phyloP scores from a whole-genome alignment of 2,113 vertebrate genomes.

The Tringa solitaria region DNA sequence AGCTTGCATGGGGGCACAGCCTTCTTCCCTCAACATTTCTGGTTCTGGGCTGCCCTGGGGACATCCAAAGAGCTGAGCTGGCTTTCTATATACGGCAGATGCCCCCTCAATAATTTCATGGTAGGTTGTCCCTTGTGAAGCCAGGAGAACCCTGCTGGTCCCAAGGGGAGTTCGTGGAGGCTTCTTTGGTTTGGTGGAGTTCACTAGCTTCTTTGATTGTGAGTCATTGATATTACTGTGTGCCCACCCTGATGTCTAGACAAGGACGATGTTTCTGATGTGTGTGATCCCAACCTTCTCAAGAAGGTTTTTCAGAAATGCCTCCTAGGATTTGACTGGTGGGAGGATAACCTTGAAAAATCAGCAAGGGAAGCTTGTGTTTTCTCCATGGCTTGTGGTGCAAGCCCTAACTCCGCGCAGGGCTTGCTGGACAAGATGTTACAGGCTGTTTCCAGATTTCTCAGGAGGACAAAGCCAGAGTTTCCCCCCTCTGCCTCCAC shows the following conservation, averaged over 20 bases:
- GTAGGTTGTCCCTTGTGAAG: neutral
- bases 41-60: neutral
- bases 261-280: neutral
- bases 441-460: neutral
- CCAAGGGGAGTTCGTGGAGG: neutral
- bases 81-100: neutral
- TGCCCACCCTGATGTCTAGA: neutral
- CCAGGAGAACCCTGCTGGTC: neutral
- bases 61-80: neutral
- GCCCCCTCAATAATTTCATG: neutral
- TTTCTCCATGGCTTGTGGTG: neutral
- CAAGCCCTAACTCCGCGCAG: rapidly evolving
- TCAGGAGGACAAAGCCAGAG: neutral
- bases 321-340: neutral
- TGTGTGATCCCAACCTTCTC: neutral
- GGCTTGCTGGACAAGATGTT: neutral
- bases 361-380: rapidly evolving
- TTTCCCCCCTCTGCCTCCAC: rapidly evolving
- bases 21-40: neutral
- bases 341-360: neutral
- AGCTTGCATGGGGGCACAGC: no score
- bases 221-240: neutral
- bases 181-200: neutral
- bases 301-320: neutral
- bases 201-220: neutral